Conservation (phyloP, 2,113 vertebrate genomes). For the Oncorhynchus keta region DNA sequence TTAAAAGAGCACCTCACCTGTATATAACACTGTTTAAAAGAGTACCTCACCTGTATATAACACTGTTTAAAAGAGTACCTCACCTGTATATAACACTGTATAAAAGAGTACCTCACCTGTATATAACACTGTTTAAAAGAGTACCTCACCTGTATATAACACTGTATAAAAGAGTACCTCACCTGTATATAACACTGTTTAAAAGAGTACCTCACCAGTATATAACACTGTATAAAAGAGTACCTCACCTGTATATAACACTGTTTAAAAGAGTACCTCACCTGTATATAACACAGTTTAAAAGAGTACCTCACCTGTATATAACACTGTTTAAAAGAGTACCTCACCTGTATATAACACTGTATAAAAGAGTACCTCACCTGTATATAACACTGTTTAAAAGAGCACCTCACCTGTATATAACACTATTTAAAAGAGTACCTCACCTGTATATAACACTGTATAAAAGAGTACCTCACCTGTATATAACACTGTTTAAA, state of each 20-base stretch:
- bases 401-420: constrained; percentile 65
- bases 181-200: no score
- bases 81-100: constrained; percentile 96
- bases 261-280: constrained; percentile 53
- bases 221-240: not conserved
- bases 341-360: constrained; percentile 82
- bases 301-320: no score
- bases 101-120: constrained; percentile 71
- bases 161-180: no score
- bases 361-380: constrained; percentile 82
- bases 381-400: no score
- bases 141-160: constrained; percentile 55
- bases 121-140: no score
- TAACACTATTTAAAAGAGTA: no score
- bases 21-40: not conserved
- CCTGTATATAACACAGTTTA: no score
- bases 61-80: not conserved
- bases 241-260: constrained; percentile 88
- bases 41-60: constrained; percentile 71
- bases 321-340: constrained; percentile 75
- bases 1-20: constrained; percentile 74
- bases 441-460: no score
- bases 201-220: no score
- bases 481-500: no score
- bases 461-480: no score